Evolutionary conservation across 2,888 invertebrate genomes (phyloP).

Genomic region (Lamproptera curius): DNA sequence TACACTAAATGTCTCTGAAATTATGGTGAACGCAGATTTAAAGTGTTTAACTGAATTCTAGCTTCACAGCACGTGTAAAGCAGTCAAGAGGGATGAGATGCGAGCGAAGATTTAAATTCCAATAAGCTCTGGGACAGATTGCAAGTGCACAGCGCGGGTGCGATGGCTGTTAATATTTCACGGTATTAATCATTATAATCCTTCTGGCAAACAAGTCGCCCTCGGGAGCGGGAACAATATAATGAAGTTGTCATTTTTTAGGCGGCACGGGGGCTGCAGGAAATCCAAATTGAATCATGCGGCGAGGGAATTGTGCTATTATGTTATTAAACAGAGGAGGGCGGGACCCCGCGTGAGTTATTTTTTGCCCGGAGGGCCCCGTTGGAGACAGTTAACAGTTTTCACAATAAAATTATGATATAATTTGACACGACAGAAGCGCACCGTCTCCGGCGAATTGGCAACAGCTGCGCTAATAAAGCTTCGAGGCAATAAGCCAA

Average conservation of each 20-base stretch:
- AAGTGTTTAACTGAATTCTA: no score
- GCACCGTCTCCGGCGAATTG: constrained; percentile 37
- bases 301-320: constrained; percentile 83
- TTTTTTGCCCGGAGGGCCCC: constrained; percentile 67
- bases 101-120: constrained; percentile 37
- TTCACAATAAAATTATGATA: constrained; percentile 77
- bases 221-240: constrained; percentile 71
- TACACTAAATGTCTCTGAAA: not conserved
- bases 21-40: not conserved
- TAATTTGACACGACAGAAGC: constrained; percentile 71
- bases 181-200: constrained; percentile 78
- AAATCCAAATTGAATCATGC: constrained; percentile 84
- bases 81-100: constrained; percentile 16
- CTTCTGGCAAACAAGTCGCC: constrained; percentile 75
- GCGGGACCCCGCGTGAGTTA: constrained; percentile 74
- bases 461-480: constrained; percentile 33
- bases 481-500: constrained; percentile 26
- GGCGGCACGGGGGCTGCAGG: constrained; percentile 73
- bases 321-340: constrained; percentile 81
- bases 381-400: constrained; percentile 76
- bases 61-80: constrained; percentile 18
- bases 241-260: constrained; percentile 79
- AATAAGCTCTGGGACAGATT: constrained; percentile 54
- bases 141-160: constrained; percentile 70
- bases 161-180: constrained; percentile 75